Evolutionary conservation across 2,113 vertebrate genomes (phyloP).

Genomic region (Brachypodius melanocephalos): DNA sequence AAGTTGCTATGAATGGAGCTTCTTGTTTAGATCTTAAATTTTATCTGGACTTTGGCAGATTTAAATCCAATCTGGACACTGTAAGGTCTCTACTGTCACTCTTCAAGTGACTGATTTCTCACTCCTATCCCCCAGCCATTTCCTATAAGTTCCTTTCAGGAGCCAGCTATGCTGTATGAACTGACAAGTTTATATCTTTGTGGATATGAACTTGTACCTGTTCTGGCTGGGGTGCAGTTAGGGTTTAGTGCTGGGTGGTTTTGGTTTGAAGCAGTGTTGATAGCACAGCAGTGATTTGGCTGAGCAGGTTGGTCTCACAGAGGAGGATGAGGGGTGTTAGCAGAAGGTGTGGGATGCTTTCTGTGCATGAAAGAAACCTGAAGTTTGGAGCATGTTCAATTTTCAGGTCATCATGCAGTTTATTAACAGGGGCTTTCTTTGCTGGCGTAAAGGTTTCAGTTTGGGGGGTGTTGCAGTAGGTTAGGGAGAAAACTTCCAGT

Average conservation of each 20-base stretch:
- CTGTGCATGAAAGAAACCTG: background rate
- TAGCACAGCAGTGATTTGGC: background rate
- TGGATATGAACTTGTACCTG: background rate
- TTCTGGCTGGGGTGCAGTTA: background rate
- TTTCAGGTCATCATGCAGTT: background rate
- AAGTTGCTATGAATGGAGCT: background rate
- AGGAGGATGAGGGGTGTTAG: background rate
- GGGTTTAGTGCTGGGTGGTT: background rate
- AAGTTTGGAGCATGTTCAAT: background rate
- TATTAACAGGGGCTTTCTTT: background rate
- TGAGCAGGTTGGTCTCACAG: background rate
- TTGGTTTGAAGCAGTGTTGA: background rate
- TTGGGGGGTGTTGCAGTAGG: background rate
- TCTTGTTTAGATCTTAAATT: constrained; percentile 41
- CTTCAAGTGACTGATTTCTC: background rate
- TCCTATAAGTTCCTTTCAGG: background rate
- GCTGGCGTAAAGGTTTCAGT: background rate
- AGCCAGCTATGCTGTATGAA: background rate
- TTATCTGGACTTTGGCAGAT: background rate
- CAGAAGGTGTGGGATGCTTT: background rate
- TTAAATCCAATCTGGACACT: background rate
- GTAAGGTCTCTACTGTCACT: background rate
- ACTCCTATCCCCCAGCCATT: background rate
- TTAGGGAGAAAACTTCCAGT: background rate
- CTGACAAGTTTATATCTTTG: background rate